phyloP scores from a whole-genome alignment of 2,888 invertebrate genomes.

The Vannuccia rotundouncinata region DNA sequence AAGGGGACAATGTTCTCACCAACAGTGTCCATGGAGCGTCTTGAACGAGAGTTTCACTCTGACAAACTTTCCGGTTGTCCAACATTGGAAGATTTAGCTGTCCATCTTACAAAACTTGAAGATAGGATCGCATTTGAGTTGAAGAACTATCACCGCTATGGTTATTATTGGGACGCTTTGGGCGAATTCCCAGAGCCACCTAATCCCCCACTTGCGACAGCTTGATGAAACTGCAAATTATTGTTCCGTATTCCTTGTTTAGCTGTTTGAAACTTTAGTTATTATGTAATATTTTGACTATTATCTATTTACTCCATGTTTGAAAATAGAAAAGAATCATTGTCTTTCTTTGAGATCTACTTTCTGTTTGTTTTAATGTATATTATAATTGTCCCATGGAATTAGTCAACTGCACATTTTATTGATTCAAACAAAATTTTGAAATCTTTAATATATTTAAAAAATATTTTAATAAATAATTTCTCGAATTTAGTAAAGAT shows the following conservation, averaged over 20 bases:
- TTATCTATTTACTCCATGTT: not conserved
- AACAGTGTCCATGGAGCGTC: conserved; percentile 68
- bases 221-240: not conserved
- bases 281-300: not conserved
- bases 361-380: not conserved
- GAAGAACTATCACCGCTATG: conserved; percentile 64
- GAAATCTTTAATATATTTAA: too few species aligned
- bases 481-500: not conserved
- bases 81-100: conserved; percentile 79
- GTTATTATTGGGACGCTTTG: conserved; percentile 68
- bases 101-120: conserved; percentile 70
- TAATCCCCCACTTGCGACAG: conserved; percentile 42
- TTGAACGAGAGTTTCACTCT: conserved; percentile 73
- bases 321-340: not conserved
- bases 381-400: not conserved
- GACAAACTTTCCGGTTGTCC: conserved; percentile 64
- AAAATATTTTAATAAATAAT: not conserved
- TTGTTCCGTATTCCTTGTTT: not conserved
- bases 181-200: conserved; percentile 66
- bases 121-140: conserved; percentile 76
- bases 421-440: too few species aligned
- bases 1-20: conserved; percentile 67
- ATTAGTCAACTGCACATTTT: too few species aligned
- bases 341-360: not conserved
- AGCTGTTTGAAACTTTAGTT: not conserved